A percentile compares a stretch with the other conserved stretches of the same genome.
Conservation (phyloP, 2,888 invertebrate species). For the Dicyrtoma fusca region DNA sequence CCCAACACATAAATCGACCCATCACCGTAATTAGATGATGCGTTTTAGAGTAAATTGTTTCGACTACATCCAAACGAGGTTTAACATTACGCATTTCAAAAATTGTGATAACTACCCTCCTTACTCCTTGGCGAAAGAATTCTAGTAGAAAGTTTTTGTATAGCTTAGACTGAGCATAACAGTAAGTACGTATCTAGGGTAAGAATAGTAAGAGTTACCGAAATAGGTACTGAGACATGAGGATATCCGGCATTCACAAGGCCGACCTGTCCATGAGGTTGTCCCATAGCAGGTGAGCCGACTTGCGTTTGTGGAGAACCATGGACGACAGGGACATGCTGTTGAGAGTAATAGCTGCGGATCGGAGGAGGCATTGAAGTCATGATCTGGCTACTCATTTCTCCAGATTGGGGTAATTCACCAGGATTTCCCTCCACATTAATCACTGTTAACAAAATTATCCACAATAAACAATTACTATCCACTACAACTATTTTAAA, state of each 20-base stretch:
- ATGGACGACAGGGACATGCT: constrained; percentile 34
- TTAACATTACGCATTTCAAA: too few relatives aligned
- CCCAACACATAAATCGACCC: neutral
- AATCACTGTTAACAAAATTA: constrained; percentile 19
- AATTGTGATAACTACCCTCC: too few relatives aligned
- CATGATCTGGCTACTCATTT: constrained; percentile 25
- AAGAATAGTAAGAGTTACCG: constrained; percentile 23
- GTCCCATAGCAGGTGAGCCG: constrained; percentile 15
- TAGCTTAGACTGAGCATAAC: too few relatives aligned
- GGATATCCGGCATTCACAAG: constrained; percentile 41
- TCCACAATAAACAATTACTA: too few relatives aligned
- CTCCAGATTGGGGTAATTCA: constrained; percentile 7
- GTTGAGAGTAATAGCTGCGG: constrained; percentile 33
- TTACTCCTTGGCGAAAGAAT: too few relatives aligned
- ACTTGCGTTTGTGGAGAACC: constrained; percentile 27
- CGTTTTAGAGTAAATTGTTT: too few relatives aligned
- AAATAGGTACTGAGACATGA: constrained; percentile 43
- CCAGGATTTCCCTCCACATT: constrained; percentile 18
- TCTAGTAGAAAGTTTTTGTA: too few relatives aligned
- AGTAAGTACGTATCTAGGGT: neutral
- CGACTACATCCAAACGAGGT: too few relatives aligned
- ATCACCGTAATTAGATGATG: too few relatives aligned
- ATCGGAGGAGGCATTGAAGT: constrained; percentile 15
- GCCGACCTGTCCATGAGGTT: constrained; percentile 33
- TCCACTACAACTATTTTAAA: too few relatives aligned